Percentiles rank a stretch among this genome's conserved stretches.
Evolutionary conservation across 2,113 vertebrate species (phyloP).

Genomic region (Sinocyclocheilus anophthalmus): DNA sequence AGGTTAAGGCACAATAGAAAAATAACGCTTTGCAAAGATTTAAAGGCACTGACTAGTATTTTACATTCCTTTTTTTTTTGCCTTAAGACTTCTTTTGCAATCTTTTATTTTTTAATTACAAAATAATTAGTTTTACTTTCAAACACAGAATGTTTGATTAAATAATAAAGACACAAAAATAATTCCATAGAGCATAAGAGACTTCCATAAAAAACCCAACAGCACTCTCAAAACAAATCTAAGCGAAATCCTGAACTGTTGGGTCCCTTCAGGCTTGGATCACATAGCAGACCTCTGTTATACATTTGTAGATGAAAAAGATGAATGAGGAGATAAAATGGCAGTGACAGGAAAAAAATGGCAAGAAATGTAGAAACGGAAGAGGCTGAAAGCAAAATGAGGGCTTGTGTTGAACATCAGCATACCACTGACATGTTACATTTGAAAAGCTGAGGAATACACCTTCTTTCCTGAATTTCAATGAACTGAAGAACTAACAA

Average conservation of each 20-base stretch:
- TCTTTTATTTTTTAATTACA: too few species aligned
- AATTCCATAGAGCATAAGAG: background rate
- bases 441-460: background rate
- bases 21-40: too few species aligned
- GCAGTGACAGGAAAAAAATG: background rate
- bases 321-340: background rate
- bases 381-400: background rate
- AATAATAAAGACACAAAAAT: too few species aligned
- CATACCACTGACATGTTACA: background rate
- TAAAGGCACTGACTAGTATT: too few species aligned
- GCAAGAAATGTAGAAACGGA: background rate
- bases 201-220: background rate
- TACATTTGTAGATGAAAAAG: conserved; percentile 20
- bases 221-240: background rate
- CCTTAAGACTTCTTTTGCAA: too few species aligned
- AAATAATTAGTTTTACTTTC: too few species aligned
- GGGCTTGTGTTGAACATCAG: background rate
- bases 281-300: background rate
- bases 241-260: background rate
- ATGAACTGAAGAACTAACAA: background rate
- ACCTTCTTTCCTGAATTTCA: background rate
- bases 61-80: too few species aligned
- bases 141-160: too few species aligned
- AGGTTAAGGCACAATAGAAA: too few species aligned
- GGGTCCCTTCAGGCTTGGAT: background rate